phyloP scores from a whole-genome alignment of 2,113 vertebrate species.

The Vombatus ursinus region DNA sequence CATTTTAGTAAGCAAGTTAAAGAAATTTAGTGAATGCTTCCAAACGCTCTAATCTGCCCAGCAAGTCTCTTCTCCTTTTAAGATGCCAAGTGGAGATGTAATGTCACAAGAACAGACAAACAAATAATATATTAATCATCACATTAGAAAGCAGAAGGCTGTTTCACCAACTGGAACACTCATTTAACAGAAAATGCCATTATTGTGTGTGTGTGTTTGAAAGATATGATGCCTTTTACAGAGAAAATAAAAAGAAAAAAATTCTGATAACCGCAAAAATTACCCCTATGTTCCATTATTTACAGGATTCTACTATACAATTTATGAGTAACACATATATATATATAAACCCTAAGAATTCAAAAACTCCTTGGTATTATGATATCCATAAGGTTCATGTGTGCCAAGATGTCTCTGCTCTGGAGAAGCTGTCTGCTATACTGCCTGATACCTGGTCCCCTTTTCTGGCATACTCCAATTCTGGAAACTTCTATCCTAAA shows the following conservation, averaged over 20 bases:
- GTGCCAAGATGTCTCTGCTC: background rate
- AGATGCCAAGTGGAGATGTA: background rate
- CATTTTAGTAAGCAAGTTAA: background rate
- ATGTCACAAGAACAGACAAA: background rate
- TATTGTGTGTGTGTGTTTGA: background rate
- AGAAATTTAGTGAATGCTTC: background rate
- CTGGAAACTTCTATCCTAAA: background rate
- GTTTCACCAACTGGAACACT: constrained; percentile 11
- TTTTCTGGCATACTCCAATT: background rate
- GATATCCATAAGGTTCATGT: background rate
- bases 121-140: background rate
- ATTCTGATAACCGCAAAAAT: too few relatives aligned
- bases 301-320: background rate
- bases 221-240: constrained; percentile 18
- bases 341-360: background rate
- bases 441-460: background rate
- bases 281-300: background rate
- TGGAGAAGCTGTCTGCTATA: background rate
- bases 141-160: constrained; percentile 17
- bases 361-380: background rate
- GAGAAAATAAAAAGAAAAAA: constrained; percentile 28
- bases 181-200: background rate
- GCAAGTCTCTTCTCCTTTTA: background rate
- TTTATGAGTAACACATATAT: background rate
- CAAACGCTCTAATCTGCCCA: background rate